phyloP scores from a whole-genome alignment of 2,888 invertebrate species.

The Leucozona laternaria region DNA sequence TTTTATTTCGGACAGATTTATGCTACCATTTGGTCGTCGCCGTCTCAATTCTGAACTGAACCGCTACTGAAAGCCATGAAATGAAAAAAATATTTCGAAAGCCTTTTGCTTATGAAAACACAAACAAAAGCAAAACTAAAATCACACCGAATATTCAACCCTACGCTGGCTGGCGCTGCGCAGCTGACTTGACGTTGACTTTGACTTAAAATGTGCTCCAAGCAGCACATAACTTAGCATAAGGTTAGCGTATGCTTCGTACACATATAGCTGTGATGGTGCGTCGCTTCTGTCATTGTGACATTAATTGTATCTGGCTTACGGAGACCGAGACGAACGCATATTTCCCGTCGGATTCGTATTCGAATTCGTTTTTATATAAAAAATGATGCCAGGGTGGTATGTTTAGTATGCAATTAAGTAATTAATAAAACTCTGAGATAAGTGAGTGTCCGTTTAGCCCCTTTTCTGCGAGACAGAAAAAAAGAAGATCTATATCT shows the following conservation, averaged over 20 bases:
- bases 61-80: slow-evolving; percentile 48
- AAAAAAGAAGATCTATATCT: slow-evolving; percentile 1
- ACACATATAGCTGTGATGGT: background rate
- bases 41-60: slow-evolving; percentile 43
- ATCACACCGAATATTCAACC: slow-evolving; percentile 35
- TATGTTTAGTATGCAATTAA: slow-evolving; percentile 74
- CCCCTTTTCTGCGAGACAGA: slow-evolving; percentile 27
- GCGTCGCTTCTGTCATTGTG: slow-evolving; percentile 34
- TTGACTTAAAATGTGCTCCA: slow-evolving; percentile 40
- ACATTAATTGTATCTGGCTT: slow-evolving; percentile 56
- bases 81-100: slow-evolving; percentile 57
- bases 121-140: slow-evolving; percentile 27
- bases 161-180: slow-evolving; percentile 51
- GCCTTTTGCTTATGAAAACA: slow-evolving; percentile 33
- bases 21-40: slow-evolving; percentile 62
- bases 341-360: background rate
- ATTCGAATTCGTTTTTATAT: background rate
- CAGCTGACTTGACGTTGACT: slow-evolving; percentile 58
- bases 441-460: slow-evolving; percentile 71
- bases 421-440: slow-evolving; percentile 73
- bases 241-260: slow-evolving; percentile 14
- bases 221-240: slow-evolving; percentile 54
- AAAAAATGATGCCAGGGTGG: slow-evolving; percentile 35
- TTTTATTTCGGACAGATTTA: slow-evolving; percentile 61
- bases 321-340: background rate